Conservation (phyloP, 1,140 invertebrate species). For the Ceratina calcarata region DNA sequence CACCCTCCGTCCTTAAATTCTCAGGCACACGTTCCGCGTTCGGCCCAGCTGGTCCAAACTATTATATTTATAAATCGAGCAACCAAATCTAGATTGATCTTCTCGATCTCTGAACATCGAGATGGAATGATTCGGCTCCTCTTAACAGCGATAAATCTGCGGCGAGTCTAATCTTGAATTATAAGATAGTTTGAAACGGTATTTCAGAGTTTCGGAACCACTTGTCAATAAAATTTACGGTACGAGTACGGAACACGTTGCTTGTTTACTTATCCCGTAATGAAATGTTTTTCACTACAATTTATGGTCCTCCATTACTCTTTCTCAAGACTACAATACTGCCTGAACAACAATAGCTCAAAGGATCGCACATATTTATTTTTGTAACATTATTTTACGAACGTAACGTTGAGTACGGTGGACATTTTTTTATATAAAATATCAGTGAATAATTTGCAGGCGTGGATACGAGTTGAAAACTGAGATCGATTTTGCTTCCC, state of each 20-base stretch:
- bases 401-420: too few species aligned
- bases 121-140: background rate
- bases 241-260: background rate
- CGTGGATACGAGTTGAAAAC: too few species aligned
- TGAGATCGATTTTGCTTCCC: too few species aligned
- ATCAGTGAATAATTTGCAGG: too few species aligned
- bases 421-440: too few species aligned
- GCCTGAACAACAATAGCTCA: background rate
- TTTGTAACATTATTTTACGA: too few species aligned
- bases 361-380: background rate
- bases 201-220: background rate
- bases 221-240: conserved; percentile 12
- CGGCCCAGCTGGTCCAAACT: background rate
- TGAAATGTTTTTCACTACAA: background rate
- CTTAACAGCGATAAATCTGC: background rate
- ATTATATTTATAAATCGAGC: too few species aligned
- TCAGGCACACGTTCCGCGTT: background rate
- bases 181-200: background rate
- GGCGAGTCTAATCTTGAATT: background rate
- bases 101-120: background rate
- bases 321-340: background rate
- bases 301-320: background rate
- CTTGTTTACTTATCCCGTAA: background rate
- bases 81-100: background rate
- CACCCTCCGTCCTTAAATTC: background rate